These are phyloP conservation scores for Leptodactylus fuscus DNA, from an alignment of 2,113 vertebrate genomes.

Conservation along the genomic window DNA sequence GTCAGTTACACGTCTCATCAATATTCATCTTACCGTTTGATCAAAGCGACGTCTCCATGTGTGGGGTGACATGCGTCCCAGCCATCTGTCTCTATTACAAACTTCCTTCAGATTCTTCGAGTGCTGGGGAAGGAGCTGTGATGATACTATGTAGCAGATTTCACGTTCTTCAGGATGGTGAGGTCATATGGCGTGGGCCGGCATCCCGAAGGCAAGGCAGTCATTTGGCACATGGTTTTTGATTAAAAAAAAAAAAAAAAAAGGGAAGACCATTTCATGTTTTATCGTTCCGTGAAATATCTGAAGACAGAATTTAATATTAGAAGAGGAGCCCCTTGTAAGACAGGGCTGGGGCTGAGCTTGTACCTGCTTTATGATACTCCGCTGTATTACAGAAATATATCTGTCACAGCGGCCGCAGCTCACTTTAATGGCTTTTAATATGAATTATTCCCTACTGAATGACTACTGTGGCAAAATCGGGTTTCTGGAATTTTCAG, in stretches of 20 bases:
- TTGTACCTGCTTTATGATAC: too few relatives aligned
- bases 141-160: conserved; percentile 13
- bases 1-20: conserved; percentile 38
- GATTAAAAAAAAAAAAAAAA: background rate
- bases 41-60: conserved; percentile 41
- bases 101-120: conserved; percentile 49
- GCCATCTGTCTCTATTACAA: conserved; percentile 48
- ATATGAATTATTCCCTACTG: background rate
- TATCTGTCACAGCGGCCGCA: background rate
- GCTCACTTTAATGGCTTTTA: background rate
- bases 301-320: conserved; percentile 1
- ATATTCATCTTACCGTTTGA: conserved; percentile 55
- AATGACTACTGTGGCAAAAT: background rate
- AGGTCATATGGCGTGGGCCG: conserved; percentile 26
- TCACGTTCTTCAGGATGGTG: conserved; percentile 35
- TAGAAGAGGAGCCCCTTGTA: background rate
- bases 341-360: background rate
- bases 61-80: conserved; percentile 45
- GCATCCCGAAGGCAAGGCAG: background rate
- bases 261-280: background rate
- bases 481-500: too few relatives aligned
- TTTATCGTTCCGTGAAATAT: background rate
- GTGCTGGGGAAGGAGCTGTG: conserved; percentile 6
- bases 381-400: too few relatives aligned
- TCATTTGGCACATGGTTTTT: conserved; percentile 10